These are phyloP conservation scores for Mobula birostris DNA, from an alignment of 2,113 vertebrate species.

Conservation along the genomic window DNA sequence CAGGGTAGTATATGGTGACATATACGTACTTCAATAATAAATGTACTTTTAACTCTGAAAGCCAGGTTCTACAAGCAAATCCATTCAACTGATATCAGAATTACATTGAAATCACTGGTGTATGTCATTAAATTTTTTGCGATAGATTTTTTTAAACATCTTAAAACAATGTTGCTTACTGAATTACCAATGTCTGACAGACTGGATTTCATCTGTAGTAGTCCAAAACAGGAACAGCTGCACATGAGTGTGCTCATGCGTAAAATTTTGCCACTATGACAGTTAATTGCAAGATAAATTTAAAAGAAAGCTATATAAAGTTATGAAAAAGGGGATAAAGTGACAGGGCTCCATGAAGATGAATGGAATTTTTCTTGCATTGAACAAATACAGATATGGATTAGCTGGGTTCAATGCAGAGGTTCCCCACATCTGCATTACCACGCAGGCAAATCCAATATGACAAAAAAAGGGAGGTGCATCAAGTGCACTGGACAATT, in stretches of 20 bases:
- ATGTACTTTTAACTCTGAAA: background rate
- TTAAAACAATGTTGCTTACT: too few species aligned
- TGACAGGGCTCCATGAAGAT: background rate
- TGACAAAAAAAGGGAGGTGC: background rate
- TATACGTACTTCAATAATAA: too few species aligned
- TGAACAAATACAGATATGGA: background rate
- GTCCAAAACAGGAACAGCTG: too few species aligned
- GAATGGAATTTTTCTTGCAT: too few species aligned
- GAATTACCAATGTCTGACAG: too few species aligned
- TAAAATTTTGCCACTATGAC: background rate
- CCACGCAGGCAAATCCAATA: background rate
- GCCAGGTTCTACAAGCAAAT: background rate
- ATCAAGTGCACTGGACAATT: background rate
- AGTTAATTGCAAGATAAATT: background rate
- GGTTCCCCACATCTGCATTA: background rate
- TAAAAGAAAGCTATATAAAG: background rate
- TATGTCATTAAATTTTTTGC: too few species aligned
- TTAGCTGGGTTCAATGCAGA: background rate
- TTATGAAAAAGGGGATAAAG: background rate
- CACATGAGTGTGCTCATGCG: background rate
- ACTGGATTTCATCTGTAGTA: too few species aligned
- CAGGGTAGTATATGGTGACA: too few species aligned
- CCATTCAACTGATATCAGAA: background rate
- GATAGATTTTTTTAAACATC: too few species aligned
- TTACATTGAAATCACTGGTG: background rate